phyloP scores from a whole-genome alignment of 2,113 vertebrate genomes.

The Antennarius striatus region DNA sequence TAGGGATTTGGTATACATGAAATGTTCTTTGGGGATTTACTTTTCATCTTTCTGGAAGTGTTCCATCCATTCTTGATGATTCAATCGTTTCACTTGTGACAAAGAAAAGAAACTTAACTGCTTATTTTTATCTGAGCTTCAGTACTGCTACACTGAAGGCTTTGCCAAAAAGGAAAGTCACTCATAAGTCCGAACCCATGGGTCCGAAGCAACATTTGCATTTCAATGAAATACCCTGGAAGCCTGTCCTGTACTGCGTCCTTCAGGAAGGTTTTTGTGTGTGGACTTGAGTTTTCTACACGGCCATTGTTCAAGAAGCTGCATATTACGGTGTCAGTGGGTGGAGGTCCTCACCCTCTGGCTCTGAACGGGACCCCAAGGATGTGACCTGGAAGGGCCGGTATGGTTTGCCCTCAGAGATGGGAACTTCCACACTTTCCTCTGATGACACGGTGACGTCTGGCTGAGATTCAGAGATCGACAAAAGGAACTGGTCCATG shows the following conservation, averaged over 20 bases:
- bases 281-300: conserved; percentile 14
- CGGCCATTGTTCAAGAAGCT: conserved; percentile 8
- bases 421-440: conserved; percentile 87
- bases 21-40: conserved; percentile 44
- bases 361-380: conserved; percentile 86
- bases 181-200: conserved; percentile 47
- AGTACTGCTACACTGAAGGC: conserved; percentile 36
- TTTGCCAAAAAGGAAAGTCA: conserved; percentile 45
- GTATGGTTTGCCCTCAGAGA: conserved; percentile 85
- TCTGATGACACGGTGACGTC: conserved; percentile 91
- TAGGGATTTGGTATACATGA: conserved; percentile 43
- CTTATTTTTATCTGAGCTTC: conserved; percentile 52
- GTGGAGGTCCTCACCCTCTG: conserved; percentile 83
- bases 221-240: conserved; percentile 4
- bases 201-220: conserved; percentile 27
- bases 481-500: conserved; percentile 94
- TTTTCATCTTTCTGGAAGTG: conserved; percentile 31
- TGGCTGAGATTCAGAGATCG: conserved; percentile 90
- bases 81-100: conserved; percentile 44
- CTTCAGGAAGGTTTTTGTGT: conserved; percentile 20
- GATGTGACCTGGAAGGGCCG: conserved; percentile 91
- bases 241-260: conserved; percentile 26
- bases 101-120: conserved; percentile 44
- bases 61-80: conserved; percentile 30
- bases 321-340: conserved; percentile 3